Conservation (phyloP, 2,113 vertebrate species). For the Azemiops feae region DNA sequence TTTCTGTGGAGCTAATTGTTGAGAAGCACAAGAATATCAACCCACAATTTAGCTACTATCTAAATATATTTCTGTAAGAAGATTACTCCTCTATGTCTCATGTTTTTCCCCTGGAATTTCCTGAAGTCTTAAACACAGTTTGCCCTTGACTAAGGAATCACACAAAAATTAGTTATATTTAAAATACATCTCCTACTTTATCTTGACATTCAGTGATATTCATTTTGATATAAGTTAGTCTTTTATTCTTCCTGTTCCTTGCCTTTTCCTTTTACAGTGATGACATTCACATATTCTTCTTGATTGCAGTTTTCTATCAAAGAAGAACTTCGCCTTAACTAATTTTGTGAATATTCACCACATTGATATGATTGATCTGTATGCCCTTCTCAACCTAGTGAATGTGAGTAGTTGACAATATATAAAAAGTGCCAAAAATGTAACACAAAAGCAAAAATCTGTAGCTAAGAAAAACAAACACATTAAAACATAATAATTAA, state of each 20-base stretch:
- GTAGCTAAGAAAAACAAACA: not conserved
- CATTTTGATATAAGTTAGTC: not conserved
- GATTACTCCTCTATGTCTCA: not conserved
- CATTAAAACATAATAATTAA: not conserved
- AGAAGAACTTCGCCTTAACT: not conserved
- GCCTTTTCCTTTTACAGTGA: not conserved
- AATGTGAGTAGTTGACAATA: not conserved
- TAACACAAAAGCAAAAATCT: not conserved
- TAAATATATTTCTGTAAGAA: not conserved
- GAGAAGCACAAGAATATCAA: not conserved
- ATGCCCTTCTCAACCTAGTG: not conserved
- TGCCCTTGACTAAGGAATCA: not conserved
- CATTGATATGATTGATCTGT: not conserved
- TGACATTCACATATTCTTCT: not conserved
- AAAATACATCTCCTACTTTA: not conserved
- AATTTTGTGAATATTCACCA: not conserved
- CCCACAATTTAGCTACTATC: not conserved
- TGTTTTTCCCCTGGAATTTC: not conserved
- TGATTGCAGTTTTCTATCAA: not conserved
- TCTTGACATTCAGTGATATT: not conserved
- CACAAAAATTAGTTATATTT: not conserved
- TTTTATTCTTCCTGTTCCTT: not conserved
- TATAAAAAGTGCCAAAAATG: not conserved
- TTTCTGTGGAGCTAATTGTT: not conserved
- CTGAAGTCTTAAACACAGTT: not conserved